Conservation (phyloP, 2,888 invertebrate genomes). For the Ditylenchus weischeri region DNA sequence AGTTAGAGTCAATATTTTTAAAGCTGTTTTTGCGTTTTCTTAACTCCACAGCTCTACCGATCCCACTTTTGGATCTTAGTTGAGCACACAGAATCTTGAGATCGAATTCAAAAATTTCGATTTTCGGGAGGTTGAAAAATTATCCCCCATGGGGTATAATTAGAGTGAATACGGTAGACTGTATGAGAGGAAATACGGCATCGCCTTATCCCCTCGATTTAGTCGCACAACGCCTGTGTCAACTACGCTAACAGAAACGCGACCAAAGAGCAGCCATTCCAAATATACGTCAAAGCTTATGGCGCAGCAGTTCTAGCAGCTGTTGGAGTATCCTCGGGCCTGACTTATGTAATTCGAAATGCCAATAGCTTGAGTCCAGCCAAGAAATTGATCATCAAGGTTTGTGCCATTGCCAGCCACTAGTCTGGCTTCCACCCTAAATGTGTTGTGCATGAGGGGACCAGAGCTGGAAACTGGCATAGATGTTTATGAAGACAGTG, state of each 20-base stretch:
- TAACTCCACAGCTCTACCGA: no score
- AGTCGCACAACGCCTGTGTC: conserved; percentile 64
- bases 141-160: no score
- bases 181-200: no score
- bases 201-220: conserved; percentile 57
- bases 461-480: conserved; percentile 61
- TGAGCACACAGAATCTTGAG: no score
- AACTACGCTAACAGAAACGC: conserved; percentile 65
- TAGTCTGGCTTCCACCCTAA: conserved; percentile 55
- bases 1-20: no score
- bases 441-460: conserved; percentile 62
- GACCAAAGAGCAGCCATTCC: conserved; percentile 61
- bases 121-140: no score
- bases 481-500: conserved; percentile 61
- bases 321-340: conserved; percentile 59
- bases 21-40: no score
- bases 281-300: conserved; percentile 62
- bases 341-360: conserved; percentile 43
- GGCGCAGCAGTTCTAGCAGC: conserved; percentile 63
- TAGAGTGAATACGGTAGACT: no score
- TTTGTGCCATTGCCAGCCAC: conserved; percentile 54
- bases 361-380: conserved; percentile 40
- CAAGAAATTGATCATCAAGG: conserved; percentile 30
- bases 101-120: no score
- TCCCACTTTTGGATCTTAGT: no score